Base-by-base conservation (phyloP, 2,113 vertebrate species). In the Reinhardtius hippoglossoides region DNA sequence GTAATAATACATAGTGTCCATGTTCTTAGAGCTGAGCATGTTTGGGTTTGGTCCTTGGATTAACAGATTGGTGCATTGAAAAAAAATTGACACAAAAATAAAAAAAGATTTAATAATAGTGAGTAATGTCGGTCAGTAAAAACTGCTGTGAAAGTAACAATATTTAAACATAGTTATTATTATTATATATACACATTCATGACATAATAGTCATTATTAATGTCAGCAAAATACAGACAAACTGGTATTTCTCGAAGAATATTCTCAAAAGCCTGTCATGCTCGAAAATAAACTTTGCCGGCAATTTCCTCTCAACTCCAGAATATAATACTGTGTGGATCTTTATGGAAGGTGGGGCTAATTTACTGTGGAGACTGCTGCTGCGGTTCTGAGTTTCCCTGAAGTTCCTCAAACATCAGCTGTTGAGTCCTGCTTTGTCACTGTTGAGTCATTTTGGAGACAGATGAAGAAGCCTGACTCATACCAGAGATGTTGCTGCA, bases 361-460 rank as follows among this genome's bases (percentile, higher is more conserved):
- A 5, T 12, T 74, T 58, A 48, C 64, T 77, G 9, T 56, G 56
- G n/a, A 74, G 54, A 73, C 35, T 55, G 14, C 44, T 21, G 16
- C 64, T 78, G 71, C 1, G 56, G 69, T 70, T 81, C 52, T 21
- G 31, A 64, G 26, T 56, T 74, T 61, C 50, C 68, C 76, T 81
- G 46, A 71, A 59, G 50, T 71, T 73, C 14, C 31, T 61, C 57
- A 57, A 75, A 66, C 76, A 80, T 79, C 86, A 78, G 82, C 84
- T 88, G 79, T 52, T 3, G 27, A 58, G 67, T 44, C 59, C 67
- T 78, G 88, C 87, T 84, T 59, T 82, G 80, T 91, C 87, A 87
- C 75, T 12, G 56, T 86, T 88, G 66, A 85, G 82, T 90, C 77
- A 85, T 75, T 56, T 66, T 70, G 73, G 71, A 80, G 78, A 62